Percentiles rank a stretch among this genome's conserved stretches.
Conservation (phyloP, 2,888 invertebrate species). For the Nephrotoma flavescens region DNA sequence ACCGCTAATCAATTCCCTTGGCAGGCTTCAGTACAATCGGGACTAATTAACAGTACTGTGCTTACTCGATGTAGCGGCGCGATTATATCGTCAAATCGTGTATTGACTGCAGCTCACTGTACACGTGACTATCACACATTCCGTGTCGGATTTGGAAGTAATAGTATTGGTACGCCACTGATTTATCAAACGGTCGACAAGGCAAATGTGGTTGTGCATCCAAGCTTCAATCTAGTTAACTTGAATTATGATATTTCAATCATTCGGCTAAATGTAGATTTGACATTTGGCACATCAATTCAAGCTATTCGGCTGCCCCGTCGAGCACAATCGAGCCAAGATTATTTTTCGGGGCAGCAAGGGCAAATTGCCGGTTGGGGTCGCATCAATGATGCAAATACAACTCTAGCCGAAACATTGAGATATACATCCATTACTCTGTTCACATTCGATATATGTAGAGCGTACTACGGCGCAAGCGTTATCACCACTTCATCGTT, state of each 20-base stretch:
- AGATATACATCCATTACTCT: conserved; percentile 7
- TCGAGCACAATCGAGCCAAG: neutral
- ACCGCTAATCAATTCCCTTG: conserved; percentile 1
- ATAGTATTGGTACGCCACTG: neutral
- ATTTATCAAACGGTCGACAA: neutral
- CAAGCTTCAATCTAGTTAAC: neutral
- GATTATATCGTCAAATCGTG: neutral
- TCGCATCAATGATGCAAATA: neutral
- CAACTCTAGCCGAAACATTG: neutral
- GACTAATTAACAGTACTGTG: neutral
- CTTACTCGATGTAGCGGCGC: neutral
- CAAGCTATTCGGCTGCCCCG: neutral
- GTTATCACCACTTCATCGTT: conserved; percentile 11
- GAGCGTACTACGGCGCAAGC: conserved; percentile 9
- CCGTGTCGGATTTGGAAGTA: neutral
- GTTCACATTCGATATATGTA: conserved; percentile 11
- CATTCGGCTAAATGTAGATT: neutral
- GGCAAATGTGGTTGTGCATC: neutral
- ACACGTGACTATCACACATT: neutral
- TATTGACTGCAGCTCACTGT: neutral
- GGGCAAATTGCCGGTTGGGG: neutral
- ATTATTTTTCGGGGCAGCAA: neutral
- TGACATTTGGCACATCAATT: neutral
- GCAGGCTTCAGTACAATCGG: neutral
- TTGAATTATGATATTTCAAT: neutral